Percentiles rank a stretch among this genome's conserved stretches.
These are phyloP conservation scores for Deroptyus accipitrinus DNA, from an alignment of 2,113 vertebrate species.

Conservation along the genomic window DNA sequence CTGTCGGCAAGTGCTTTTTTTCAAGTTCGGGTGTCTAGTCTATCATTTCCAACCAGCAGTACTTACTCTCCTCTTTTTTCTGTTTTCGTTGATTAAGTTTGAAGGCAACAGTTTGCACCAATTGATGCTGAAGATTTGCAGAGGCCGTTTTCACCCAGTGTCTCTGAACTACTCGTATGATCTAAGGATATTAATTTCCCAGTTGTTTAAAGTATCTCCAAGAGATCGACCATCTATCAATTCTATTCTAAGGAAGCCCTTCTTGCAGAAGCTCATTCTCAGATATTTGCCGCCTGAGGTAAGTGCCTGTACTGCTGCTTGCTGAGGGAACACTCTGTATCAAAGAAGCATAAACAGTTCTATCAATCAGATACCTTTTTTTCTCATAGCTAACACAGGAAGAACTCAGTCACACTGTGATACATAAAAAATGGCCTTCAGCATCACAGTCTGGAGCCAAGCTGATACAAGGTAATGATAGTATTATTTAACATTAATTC, in stretches of 20 bases:
- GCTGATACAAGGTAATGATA: constrained; percentile 52
- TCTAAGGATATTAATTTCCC: constrained; percentile 78
- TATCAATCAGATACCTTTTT: neutral
- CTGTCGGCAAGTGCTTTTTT: neutral
- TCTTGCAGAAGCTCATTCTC: constrained; percentile 79
- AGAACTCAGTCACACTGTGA: constrained; percentile 68
- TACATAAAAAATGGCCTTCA: constrained; percentile 32
- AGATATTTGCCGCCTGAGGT: constrained; percentile 81
- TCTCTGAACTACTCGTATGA: constrained; percentile 80
- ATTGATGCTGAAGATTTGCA: constrained; percentile 88
- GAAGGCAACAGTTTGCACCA: constrained; percentile 83
- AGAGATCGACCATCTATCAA: constrained; percentile 85
- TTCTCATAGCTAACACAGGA: constrained; percentile 69
- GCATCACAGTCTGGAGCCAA: neutral
- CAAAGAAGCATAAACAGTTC: neutral
- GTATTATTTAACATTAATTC: neutral
- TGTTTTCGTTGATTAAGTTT: constrained; percentile 75
- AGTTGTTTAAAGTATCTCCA: constrained; percentile 87
- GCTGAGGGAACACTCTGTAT: neutral
- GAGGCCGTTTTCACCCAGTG: constrained; percentile 79
- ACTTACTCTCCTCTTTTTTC: neutral
- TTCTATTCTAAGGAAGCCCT: constrained; percentile 80
- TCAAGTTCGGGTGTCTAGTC: neutral
- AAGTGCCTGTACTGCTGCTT: neutral
- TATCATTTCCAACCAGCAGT: neutral